Evolutionary conservation across 2,113 vertebrate genomes (phyloP), one percentile per base, ranked within the genome.

Genomic region (Nycticorax nycticorax): DNA sequence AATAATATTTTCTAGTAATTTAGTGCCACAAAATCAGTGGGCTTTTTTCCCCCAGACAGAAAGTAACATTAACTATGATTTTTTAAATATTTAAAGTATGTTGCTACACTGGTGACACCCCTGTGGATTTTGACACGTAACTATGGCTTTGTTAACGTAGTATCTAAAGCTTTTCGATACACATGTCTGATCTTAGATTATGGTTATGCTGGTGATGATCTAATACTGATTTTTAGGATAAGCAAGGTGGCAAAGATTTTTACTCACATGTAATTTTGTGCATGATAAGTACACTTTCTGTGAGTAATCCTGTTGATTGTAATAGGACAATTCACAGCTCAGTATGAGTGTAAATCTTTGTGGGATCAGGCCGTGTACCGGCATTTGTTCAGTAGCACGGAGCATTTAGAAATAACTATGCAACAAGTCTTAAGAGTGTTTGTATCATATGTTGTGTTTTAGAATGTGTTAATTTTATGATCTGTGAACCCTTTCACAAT

Each of bases 281-380:
- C 94, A 78, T 0, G 6, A 85, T 95, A 96, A 96, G 80, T 88
- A 93, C 91, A 92, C 92, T 91, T 91, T 92, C 86, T 69, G 52
- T 48, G 86, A 85, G 84, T 92, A 96, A 91, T 96, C 86, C 80
- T 60, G 77, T 89, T 94, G 92, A 78, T 95, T 94, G 84, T 95
- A 96, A 93, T 84, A 93, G 84, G 95, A 81, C 91, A 96, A 93
- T 93, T 95, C 91, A 79, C 92, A 95, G 86, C 86, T 92, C 69
- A 53, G 80, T 87, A 24, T 75, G 80, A 85, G 73, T 84, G 66
- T 93, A 95, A 89, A 81, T 87, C 95, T 91, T 93, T 64, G 86
- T 56, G 81, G 73, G 92, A 93, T 97, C 92, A 91, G 89, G 86
- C 62, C 92, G 86, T 75, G n/a, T 59, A 16, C 69, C 89, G 73